A percentile compares a stretch with the other conserved stretches of the same genome.
phyloP scores from a whole-genome alignment of 2,888 invertebrate genomes.

The Stegophylla sp. region DNA sequence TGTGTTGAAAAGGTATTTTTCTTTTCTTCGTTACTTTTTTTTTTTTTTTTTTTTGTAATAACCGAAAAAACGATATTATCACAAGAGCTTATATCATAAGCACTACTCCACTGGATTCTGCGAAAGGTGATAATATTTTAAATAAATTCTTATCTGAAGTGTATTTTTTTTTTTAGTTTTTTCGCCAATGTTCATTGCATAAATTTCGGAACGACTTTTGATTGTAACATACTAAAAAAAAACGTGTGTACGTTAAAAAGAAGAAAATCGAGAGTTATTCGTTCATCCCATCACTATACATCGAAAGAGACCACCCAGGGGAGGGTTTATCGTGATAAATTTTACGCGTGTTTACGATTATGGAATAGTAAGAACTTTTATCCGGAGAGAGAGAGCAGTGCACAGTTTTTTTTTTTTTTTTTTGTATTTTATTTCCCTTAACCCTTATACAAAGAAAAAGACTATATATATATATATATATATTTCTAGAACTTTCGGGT shows the following conservation, averaged over 20 bases:
- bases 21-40: background rate
- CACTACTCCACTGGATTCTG: too few relatives aligned
- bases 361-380: conserved; percentile 22
- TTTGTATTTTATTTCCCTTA: background rate
- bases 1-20: background rate
- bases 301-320: background rate
- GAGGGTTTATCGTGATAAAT: conserved; percentile 33
- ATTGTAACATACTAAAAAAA: background rate
- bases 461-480: too few relatives aligned
- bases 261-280: conserved; percentile 21
- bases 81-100: background rate
- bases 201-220: background rate
- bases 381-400: background rate
- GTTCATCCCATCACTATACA: background rate
- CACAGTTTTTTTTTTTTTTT: background rate
- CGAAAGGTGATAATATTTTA: conserved; percentile 23
- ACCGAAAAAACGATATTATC: conserved; percentile 1
- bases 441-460: background rate
- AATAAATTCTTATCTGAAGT: conserved; percentile 15
- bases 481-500: conserved; percentile 3
- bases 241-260: background rate
- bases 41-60: too few relatives aligned
- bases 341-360: conserved; percentile 35
- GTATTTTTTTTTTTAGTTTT: background rate
- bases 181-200: background rate